Evolutionary conservation across 2,113 vertebrate species (phyloP).

Genomic region (Catharus minimus): DNA sequence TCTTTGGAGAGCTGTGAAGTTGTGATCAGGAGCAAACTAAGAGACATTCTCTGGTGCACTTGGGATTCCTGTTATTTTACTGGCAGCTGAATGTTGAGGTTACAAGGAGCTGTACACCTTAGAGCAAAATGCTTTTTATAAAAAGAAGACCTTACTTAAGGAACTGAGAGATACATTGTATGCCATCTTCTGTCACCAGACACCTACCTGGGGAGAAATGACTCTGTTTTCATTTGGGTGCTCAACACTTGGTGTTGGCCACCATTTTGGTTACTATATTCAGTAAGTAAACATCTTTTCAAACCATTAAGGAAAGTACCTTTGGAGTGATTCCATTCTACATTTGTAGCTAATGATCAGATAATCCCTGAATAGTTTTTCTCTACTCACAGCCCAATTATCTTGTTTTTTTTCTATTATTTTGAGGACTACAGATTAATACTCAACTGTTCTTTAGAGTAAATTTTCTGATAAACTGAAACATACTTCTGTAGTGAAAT

Average conservation of each 20-base stretch:
- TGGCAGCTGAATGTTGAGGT: neutral
- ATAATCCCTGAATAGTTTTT: neutral
- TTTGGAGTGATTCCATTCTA: neutral
- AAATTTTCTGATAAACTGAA: neutral
- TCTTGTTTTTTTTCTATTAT: neutral
- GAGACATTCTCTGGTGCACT: rapidly evolving
- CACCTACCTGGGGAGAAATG: neutral
- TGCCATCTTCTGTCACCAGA: neutral
- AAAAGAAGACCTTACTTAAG: neutral
- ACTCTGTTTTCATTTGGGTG: neutral
- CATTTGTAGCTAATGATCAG: neutral
- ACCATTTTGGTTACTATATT: neutral
- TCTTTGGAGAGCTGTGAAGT: neutral
- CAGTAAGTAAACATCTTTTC: neutral
- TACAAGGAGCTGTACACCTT: neutral
- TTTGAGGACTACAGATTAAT: neutral
- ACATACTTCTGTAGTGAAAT: neutral
- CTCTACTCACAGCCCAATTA: neutral
- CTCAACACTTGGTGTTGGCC: neutral
- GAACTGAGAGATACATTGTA: neutral
- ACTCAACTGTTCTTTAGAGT: neutral
- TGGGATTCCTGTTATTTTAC: neutral
- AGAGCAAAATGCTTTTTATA: neutral
- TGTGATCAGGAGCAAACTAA: neutral
- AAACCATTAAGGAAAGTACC: neutral